Evolutionary conservation across 2,888 invertebrate species (phyloP).

Genomic region (Rhagonycha lutea): DNA sequence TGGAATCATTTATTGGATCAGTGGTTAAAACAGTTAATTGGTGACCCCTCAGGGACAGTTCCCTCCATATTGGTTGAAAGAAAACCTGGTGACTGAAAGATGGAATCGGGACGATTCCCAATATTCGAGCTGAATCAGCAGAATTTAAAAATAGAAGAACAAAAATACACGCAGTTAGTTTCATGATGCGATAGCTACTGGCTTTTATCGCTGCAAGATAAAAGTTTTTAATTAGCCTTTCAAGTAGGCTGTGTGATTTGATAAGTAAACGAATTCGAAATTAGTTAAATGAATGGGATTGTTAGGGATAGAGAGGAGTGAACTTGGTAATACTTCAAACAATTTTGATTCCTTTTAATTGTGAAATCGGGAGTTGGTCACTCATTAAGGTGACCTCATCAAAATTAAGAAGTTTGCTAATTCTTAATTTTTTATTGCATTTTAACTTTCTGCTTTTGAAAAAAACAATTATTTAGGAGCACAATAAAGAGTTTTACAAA

Average conservation of each 20-base stretch:
- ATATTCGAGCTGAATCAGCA: constrained; percentile 47
- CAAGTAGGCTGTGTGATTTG: no score
- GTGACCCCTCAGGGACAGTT: constrained; percentile 56
- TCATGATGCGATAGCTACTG: neutral
- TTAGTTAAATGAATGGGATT: no score
- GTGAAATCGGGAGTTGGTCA: no score
- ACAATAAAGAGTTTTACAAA: neutral
- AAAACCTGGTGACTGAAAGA: constrained; percentile 58
- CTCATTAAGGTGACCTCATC: no score
- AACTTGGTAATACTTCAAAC: no score
- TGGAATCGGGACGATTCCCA: constrained; percentile 53
- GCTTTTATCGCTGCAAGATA: neutral
- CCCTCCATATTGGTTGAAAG: constrained; percentile 54
- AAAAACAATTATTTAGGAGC: constrained; percentile 55
- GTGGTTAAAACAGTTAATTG: constrained; percentile 55
- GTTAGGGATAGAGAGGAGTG: no score
- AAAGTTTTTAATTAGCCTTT: neutral
- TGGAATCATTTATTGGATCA: constrained; percentile 50
- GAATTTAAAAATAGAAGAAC: neutral
- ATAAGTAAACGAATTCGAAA: no score
- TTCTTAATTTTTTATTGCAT: no score
- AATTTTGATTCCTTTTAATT: no score
- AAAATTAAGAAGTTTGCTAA: no score
- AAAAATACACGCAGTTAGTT: neutral
- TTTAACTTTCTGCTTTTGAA: no score